These are phyloP conservation scores for Lithophane ornitopus DNA, from an alignment of 2,888 invertebrate species.

Conservation along the genomic window DNA sequence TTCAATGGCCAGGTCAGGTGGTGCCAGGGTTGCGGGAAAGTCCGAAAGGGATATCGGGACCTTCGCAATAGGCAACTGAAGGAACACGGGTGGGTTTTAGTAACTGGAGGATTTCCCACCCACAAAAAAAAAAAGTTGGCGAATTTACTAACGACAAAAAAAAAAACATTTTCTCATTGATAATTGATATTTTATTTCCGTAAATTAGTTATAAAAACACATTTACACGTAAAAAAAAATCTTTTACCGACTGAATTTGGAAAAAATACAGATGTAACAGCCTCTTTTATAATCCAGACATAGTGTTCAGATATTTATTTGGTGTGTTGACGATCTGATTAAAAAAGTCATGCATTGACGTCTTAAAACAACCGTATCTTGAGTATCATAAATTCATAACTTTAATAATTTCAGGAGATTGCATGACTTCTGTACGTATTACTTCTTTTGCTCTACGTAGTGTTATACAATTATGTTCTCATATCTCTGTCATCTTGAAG, in stretches of 20 bases:
- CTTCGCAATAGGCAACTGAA: too few species aligned
- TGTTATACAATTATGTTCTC: not conserved
- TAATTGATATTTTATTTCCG: not conserved
- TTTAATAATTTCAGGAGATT: not conserved
- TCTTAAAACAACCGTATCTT: not conserved
- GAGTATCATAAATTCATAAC: not conserved
- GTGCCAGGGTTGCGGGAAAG: too few species aligned
- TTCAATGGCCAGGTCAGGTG: too few species aligned
- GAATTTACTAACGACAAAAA: not conserved
- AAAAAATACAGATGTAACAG: not conserved
- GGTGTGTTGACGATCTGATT: not conserved
- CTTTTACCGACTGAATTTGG: not conserved
- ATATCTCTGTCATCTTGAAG: not conserved
- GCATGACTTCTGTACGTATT: too few species aligned
- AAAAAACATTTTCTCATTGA: not conserved
- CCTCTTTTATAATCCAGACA: not conserved
- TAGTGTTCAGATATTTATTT: not conserved
- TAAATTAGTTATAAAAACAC: not conserved
- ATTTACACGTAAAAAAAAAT: not conserved
- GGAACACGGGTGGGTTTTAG: too few species aligned
- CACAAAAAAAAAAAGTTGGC: too few species aligned
- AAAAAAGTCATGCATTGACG: not conserved
- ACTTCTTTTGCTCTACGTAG: not conserved
- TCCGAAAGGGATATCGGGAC: too few species aligned
- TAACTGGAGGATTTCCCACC: too few species aligned